Base-by-base conservation (phyloP, 2,113 vertebrate species). In the Caranx melampygus region DNA sequence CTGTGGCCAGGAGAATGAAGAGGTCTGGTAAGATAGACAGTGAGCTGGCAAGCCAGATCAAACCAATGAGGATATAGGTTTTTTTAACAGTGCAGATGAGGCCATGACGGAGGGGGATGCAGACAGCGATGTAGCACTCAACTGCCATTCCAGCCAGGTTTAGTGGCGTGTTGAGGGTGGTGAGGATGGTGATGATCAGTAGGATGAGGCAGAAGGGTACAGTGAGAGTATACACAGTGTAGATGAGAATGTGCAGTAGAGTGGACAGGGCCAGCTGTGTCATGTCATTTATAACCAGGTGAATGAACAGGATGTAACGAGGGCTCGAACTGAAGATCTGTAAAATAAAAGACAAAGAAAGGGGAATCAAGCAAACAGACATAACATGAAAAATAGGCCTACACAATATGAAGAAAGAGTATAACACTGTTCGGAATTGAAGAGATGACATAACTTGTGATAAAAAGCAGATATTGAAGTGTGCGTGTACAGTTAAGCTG, bases 121-220 rank as follows among this genome's bases (percentile, higher is more conserved):
- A 94, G 8, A 94, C 3, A 3, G 94, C 89, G 6, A 94, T 64
- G 80, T 90, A 92, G 61, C 94, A 90, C 88, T 94, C 92, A 0
- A 91, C 26, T 0, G 92, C 82, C 94, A 94, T 94, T 10, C 78
- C 10, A 0, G 92, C 89, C 20, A 92, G 64, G 11, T 82, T 93
- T 1, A 94, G 71, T 0, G 94, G 92, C 1, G 83, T 93, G 89
- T 91, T 94, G n/a, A 85, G 58, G 4, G 82, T 90, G 35, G 89
- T 40, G 37, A 75, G 44, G 37, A 91, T 44, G 40, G 72, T 55
- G 0, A 84, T 35, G 18, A 88, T 75, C 1, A 93, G 16, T 33
- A 94, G 18, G 18, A 93, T 12, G 54, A 91, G 80, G 63, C 92
- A 94, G 63, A 91, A 14, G 4, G 90, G 58, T 2, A 90, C 82